A percentile compares a stretch with the other conserved stretches of the same genome.
Evolutionary conservation across 37 sponge, comb jelly and placozoan genomes (phyloP).

Genomic region (Mnemiopsis leidyi): DNA sequence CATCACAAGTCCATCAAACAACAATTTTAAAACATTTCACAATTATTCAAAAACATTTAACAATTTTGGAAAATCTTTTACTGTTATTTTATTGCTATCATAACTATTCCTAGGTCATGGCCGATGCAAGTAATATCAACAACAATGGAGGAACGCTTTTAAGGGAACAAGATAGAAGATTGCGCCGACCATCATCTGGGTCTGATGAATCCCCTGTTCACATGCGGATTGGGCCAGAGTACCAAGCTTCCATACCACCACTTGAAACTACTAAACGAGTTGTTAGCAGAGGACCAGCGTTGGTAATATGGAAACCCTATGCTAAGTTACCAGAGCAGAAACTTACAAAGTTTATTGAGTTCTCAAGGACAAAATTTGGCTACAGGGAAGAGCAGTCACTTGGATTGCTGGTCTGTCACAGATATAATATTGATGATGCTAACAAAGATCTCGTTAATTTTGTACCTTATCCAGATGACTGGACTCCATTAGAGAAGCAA

Average conservation of each 20-base stretch:
- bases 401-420: slow-evolving; percentile 28
- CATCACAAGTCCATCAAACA: no score
- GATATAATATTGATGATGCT: slow-evolving; percentile 54
- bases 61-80: no score
- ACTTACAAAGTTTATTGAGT: slow-evolving; percentile 30
- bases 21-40: no score
- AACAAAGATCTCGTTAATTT: slow-evolving; percentile 59
- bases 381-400: slow-evolving; percentile 50
- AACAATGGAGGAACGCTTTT: background rate
- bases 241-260: slow-evolving; percentile 52
- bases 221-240: slow-evolving; percentile 46
- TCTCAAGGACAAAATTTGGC: slow-evolving; percentile 41
- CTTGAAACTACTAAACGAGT: slow-evolving; percentile 1
- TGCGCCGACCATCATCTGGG: slow-evolving; percentile 8
- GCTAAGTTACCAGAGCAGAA: slow-evolving; percentile 34
- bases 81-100: no score
- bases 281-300: slow-evolving; percentile 51
- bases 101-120: background rate
- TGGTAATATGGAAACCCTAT: slow-evolving; percentile 61
- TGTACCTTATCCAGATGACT: slow-evolving; percentile 62
- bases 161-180: background rate
- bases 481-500: slow-evolving; percentile 54
- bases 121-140: background rate
- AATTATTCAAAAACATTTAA: no score
- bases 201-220: slow-evolving; percentile 58